Percentiles rank a stretch among this genome's conserved stretches.
Conservation (phyloP, 2,797 vertebrate species). For the Takifugu ocellatus region DNA sequence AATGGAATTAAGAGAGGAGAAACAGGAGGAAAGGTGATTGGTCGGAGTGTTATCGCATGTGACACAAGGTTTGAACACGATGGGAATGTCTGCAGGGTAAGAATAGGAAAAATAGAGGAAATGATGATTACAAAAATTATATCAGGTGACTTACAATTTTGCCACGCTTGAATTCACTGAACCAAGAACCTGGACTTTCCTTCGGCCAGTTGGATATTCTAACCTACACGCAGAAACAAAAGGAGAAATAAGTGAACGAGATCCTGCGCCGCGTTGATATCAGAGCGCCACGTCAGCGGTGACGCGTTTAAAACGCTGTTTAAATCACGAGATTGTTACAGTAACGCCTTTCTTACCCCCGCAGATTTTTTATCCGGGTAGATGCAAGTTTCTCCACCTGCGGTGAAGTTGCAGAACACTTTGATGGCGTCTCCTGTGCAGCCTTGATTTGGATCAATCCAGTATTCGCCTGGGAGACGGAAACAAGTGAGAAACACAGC, state of each 20-base stretch:
- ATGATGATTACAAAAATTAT: not conserved
- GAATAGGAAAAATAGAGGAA: constrained; percentile 15
- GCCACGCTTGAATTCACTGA: constrained; percentile 97
- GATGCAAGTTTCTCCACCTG: constrained; percentile 95
- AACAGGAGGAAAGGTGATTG: not conserved
- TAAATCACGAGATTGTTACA: not conserved
- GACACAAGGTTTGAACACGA: constrained; percentile 10
- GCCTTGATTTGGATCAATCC: constrained; percentile 98
- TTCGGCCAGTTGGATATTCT: constrained; percentile 98
- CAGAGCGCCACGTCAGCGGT: not conserved
- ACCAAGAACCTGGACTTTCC: constrained; percentile 94
- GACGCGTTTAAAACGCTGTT: not conserved
- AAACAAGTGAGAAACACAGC: constrained; percentile 21
- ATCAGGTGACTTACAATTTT: constrained; percentile 86
- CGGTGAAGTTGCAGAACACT: constrained; percentile 97
- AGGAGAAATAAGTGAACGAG: not conserved
- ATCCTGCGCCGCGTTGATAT: not conserved
- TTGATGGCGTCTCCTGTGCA: constrained; percentile 93
- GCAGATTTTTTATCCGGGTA: constrained; percentile 94
- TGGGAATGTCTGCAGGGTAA: constrained; percentile 5
- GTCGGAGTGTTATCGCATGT: not conserved
- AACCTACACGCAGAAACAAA: constrained; percentile 71
- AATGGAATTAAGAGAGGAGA: not conserved
- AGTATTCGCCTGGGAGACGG: constrained; percentile 86
- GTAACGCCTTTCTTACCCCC: constrained; percentile 80